Evolutionary conservation across 1,140 invertebrate species (phyloP).

Genomic region (Caerostris extrusa): DNA sequence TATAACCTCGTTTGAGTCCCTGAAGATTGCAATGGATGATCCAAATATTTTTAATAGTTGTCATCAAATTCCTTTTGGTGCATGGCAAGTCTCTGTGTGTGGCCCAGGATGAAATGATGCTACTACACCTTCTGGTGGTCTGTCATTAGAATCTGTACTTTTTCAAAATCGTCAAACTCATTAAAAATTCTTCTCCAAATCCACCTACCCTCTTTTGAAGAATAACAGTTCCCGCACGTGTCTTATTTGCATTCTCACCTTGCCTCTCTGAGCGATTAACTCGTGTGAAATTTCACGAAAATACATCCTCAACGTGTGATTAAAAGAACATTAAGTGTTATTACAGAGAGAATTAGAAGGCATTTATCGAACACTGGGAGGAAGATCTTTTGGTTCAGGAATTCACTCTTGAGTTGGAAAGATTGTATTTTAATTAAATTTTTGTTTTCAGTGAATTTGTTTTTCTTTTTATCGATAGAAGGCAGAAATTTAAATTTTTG

Average conservation of each 20-base stretch:
- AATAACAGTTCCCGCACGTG: conserved; percentile 10
- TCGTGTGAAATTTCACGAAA: conserved; percentile 59
- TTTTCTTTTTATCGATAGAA: too few relatives aligned
- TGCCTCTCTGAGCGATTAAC: conserved; percentile 41
- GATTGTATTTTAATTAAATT: not conserved
- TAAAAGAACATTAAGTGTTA: conserved; percentile 75
- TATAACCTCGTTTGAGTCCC: not conserved
- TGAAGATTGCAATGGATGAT: not conserved
- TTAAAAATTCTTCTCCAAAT: conserved; percentile 57
- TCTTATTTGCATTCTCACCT: conserved; percentile 62
- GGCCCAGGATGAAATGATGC: not conserved
- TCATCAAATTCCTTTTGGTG: not conserved
- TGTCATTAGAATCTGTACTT: conserved; percentile 17
- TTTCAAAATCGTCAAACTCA: conserved; percentile 53
- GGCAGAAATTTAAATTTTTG: too few relatives aligned
- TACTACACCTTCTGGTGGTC: not conserved
- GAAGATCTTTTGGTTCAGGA: not conserved
- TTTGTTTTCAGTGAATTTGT: not conserved
- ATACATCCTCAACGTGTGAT: conserved; percentile 34
- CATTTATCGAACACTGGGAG: conserved; percentile 36
- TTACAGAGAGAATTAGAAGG: conserved; percentile 51
- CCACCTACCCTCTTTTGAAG: conserved; percentile 70
- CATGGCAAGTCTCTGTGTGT: not conserved
- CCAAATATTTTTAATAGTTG: not conserved
- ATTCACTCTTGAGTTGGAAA: not conserved